Conservation (phyloP, 2,888 invertebrate species). For the Hydroisotoma schaefferi region DNA sequence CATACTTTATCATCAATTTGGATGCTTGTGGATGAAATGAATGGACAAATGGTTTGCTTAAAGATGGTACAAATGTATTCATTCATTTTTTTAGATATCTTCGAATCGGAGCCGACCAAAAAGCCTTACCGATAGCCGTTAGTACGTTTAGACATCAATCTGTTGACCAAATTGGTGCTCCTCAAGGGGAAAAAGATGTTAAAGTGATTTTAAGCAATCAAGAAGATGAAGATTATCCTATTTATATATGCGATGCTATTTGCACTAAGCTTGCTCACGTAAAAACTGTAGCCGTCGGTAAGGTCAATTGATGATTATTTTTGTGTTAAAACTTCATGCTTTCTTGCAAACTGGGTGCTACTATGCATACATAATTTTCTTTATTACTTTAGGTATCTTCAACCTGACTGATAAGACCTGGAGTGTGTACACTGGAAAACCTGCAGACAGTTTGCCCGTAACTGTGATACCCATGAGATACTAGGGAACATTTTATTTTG, state of each 20-base stretch:
- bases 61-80: background rate
- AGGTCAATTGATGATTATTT: too few relatives aligned
- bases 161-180: slow-evolving; percentile 1
- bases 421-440: slow-evolving; percentile 73
- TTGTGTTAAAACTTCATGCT: too few relatives aligned
- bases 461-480: slow-evolving; percentile 1
- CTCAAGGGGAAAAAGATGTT: slow-evolving; percentile 58
- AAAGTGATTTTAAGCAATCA: slow-evolving; percentile 70
- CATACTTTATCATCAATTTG: too few relatives aligned
- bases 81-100: slow-evolving; percentile 4
- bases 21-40: too few relatives aligned
- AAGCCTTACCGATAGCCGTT: background rate
- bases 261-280: slow-evolving; percentile 58
- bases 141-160: slow-evolving; percentile 11
- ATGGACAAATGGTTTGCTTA: too few relatives aligned
- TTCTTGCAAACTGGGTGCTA: too few relatives aligned
- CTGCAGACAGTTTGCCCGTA: slow-evolving; percentile 65
- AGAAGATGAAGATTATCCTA: slow-evolving; percentile 61
- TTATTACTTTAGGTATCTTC: slow-evolving; percentile 63
- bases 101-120: background rate
- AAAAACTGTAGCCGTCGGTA: slow-evolving; percentile 75
- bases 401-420: slow-evolving; percentile 70
- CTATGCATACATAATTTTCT: too few relatives aligned
- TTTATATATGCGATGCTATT: slow-evolving; percentile 61
- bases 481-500: too few relatives aligned